Evolutionary conservation across 2,113 vertebrate species (phyloP), one percentile per base, ranked within the genome.

Genomic region (Syngnathoides biaculeatus): DNA sequence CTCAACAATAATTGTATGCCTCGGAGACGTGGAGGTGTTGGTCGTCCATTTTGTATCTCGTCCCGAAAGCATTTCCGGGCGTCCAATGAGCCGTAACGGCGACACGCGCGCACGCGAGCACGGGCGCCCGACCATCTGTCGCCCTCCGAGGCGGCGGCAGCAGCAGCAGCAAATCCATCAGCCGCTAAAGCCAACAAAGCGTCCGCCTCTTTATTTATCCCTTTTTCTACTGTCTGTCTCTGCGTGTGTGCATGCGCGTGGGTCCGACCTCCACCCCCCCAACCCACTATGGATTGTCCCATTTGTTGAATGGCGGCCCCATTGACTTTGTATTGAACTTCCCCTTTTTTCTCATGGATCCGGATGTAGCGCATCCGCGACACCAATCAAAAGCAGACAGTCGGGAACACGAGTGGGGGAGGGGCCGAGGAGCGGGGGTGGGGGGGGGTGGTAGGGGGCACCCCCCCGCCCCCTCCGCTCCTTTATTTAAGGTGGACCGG

Each of bases 311-410:
- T 86, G 38, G 89, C 39, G 85, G 89, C 26, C 88, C 88, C 81
- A 91, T 89, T 92, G 88, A 90, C 90, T 89, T 88, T 86, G 90
- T 81, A 86, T 75, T 86, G 89, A 90, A 91, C 87, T 89, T 91
- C 78, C 55, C 55, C 79, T 80, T 85, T 80, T 85, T 89, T 88
- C 77, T 84, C 84, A 92, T 90, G 88, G 85, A 90, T 90, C 92
- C 88, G 79, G 89, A 89, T 89, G 80, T 82, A 68, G 67, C 60
- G 86, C 88, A 91, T 91, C 90, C 88, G 86, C 85, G 62, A 90
- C 90, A 89, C 88, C 89, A 86, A 91, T 89, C 86, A 89, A 88
- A 88, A 88, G 77, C 90, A 90, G 88, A 90, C 85, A 91, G 85
- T 84, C 82, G 83, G 82, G 79, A 71, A 84, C 80, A 77, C 53